Evolutionary conservation across 2,888 invertebrate genomes (phyloP), one percentile per base, ranked within the genome.

Genomic region (Drosophila falleni): DNA sequence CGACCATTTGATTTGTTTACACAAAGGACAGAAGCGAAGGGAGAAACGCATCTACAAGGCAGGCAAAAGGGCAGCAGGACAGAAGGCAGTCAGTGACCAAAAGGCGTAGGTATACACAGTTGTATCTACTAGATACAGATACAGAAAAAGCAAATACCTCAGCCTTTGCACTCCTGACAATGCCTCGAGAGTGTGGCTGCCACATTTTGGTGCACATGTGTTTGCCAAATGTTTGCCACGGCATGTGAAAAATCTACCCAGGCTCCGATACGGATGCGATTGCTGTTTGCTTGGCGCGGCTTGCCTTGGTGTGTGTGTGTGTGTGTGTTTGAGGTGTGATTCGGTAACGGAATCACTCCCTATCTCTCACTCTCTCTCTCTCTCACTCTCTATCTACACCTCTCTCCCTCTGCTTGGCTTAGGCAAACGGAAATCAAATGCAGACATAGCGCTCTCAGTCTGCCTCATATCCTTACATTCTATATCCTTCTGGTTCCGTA

Each of bases 191-290:
- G 19, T 19, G 41, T 78, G 80, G 61, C 44, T 61, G 62, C 46
- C 70, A 78, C 82, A 82, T 86, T 87, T 86, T 83, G 79, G 84
- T 84, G 79, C 87, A 91, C 91, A 92, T 92, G 89, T 92, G 92
- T 86, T 89, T 87, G 85, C 92, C 92, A 92, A 92, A 92, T 92
- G 92, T 84, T 90, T 89, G 87, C 89, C 78, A 87, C 88, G 89
- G 89, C 86, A 87, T 89, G 86, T 89, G 88, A 87, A 85, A 85
- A 76, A 85, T 89, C 85, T 76, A 74, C 81, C 65, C 74, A 78
- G 67, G 50, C 10, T 47, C 63, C 56, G 59, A 61, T 61, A 61
- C 76, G 66, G 69, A 44, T 68, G 73, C 67, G 44, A 51, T 29
- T 47, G 47, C 55, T 71, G 54, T 55, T 15, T 76, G 33, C 44